Base-by-base conservation (phyloP, 64 coral and sea anemone species). In the Montipora foliosa region DNA sequence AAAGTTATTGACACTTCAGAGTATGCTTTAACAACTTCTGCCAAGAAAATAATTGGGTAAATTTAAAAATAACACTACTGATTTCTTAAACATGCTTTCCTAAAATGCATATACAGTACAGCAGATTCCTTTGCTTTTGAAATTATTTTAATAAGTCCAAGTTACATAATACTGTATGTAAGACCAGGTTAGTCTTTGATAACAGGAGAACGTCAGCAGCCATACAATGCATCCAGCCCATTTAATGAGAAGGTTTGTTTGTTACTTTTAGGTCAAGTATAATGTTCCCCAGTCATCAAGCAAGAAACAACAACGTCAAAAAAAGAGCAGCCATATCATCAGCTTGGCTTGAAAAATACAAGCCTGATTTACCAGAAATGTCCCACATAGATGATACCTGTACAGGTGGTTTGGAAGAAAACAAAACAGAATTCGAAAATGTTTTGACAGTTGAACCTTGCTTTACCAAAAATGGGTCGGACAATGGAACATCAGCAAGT, bases 331-430 rank as follows among this genome's bases (percentile, higher is more conserved):
- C 92, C 49, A 94, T 94, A 67, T 75, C 93, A 49, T 78, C 93
- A 19, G 44, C 80, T 58, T 94, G 93, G 93, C 93, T 94, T 2
- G 68, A 94, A 57, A 94, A 94, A 37, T 94, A 55, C 14, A 94
- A 90, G 37, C 93, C 93, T 57, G 71, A 94, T 8, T 90, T 94
- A 46, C 51, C 93, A 12, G n/a, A 49, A 20, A 49, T 70, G 21
- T 4, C 61, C 9, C 15, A 53, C 9, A 19, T 24, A 20, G 20
- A 1, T 17, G 29, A 75, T 75, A 9, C 67, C 53, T 8, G 11
- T 57, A 8, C 53, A 3, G 25, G 11, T 45, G 8, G 12, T 75
- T 67, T 80, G 29, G 10, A 5, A 49, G 44, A 73, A 47, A 88
- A 51, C 47, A 15, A 29, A 0, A 29, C 5, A 62, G 60, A 67